Conservation (phyloP, 2,797 vertebrate genomes). For the Rhabdophis nuchalis region DNA sequence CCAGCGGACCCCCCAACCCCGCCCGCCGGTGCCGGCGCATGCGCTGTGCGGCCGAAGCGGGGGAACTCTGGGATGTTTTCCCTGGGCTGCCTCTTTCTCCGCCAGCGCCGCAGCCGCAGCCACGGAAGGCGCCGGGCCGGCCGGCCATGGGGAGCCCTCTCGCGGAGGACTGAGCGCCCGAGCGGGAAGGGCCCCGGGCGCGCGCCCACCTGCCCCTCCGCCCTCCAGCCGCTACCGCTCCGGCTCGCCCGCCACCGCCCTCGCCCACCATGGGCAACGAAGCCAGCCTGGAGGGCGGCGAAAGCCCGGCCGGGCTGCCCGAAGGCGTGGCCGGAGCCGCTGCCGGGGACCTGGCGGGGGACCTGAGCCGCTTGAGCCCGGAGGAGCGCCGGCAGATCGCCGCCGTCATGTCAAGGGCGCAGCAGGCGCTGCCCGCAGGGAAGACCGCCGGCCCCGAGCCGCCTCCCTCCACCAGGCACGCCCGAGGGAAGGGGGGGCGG, state of each 20-base stretch:
- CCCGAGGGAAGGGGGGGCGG: conserved; percentile 23
- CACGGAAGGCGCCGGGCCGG: not conserved
- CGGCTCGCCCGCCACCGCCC: not conserved
- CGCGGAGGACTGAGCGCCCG: not conserved
- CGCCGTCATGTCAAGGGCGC: conserved; percentile 88
- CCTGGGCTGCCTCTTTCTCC: not conserved
- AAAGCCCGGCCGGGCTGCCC: conserved; percentile 55
- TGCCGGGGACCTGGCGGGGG: conserved; percentile 68
- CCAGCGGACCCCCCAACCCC: conserved; percentile 54
- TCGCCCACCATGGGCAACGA: conserved; percentile 84
- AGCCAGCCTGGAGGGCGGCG: conserved; percentile 87
- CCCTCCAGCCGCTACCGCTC: not conserved
- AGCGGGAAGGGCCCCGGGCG: not conserved
- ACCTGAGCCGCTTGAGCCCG: conserved; percentile 86
- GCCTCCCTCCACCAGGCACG: conserved; percentile 80
- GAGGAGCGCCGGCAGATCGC: conserved; percentile 86
- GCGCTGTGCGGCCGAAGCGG: conserved; percentile 70
- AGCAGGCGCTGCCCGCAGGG: conserved; percentile 78
- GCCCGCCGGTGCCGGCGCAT: conserved; percentile 71
- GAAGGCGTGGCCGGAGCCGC: conserved; percentile 57
- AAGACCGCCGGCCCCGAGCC: conserved; percentile 62
- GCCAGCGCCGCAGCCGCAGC: conserved; percentile 24
- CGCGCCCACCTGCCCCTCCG: not conserved
- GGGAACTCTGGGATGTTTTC: conserved; percentile 24
- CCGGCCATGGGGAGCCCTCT: not conserved